These are phyloP conservation scores for Bos javanicus DNA, from an alignment of 2,113 vertebrate species.

Conservation along the genomic window DNA sequence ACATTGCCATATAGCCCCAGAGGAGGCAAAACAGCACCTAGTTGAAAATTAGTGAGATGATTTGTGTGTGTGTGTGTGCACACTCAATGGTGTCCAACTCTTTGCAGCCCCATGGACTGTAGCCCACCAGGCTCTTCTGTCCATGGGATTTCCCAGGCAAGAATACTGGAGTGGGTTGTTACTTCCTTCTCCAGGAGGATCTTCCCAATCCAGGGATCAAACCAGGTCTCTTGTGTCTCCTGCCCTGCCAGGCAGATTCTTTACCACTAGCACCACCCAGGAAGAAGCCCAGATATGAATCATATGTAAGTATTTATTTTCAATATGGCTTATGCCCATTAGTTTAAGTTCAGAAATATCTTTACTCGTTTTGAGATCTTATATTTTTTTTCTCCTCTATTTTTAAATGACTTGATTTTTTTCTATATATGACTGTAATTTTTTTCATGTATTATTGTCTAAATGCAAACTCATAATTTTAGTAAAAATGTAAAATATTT, in stretches of 20 bases:
- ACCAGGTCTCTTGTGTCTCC: not conserved
- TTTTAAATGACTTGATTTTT: not conserved
- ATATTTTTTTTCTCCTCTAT: not conserved
- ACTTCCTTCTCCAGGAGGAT: not conserved
- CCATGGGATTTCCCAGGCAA: not conserved
- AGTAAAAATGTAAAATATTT: not conserved
- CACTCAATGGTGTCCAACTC: not conserved
- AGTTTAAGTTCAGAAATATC: not conserved
- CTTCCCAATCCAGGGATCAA: not conserved
- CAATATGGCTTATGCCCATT: not conserved
- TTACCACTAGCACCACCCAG: accelerated
- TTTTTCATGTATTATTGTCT: not conserved
- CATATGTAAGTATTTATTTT: not conserved
- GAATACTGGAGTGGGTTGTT: not conserved
- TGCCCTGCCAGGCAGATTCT: not conserved
- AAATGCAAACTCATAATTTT: not conserved
- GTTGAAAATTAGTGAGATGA: not conserved
- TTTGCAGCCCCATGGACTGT: not conserved
- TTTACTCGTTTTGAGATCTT: not conserved
- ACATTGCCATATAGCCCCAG: not conserved
- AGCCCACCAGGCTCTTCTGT: not conserved
- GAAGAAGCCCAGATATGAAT: not conserved
- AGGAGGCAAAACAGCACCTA: not conserved
- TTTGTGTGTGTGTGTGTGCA: not conserved
- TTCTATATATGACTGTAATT: not conserved